These are phyloP conservation scores for Chloroceryle amazona DNA, from an alignment of 2,797 vertebrate genomes.

Conservation along the genomic window DNA sequence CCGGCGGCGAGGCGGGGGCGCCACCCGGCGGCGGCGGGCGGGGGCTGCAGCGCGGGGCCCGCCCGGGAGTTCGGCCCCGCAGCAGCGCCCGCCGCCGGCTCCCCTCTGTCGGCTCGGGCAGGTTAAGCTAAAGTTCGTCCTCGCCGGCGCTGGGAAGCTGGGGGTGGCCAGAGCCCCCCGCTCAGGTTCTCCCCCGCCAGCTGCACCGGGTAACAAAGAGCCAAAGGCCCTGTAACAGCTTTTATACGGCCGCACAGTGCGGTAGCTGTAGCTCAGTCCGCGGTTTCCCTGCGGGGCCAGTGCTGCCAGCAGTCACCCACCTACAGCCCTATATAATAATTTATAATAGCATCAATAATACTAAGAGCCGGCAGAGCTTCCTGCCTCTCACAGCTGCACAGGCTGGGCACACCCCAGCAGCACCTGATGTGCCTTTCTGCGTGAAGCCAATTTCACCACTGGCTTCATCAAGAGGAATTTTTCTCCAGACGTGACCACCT, in stretches of 20 bases:
- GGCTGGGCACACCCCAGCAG: fast-evolving
- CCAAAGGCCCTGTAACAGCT: fast-evolving
- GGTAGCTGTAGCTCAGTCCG: fast-evolving
- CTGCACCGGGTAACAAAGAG: fast-evolving
- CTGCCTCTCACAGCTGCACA: fast-evolving
- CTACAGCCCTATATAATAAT: fast-evolving
- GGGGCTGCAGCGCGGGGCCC: background rate
- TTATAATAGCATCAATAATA: background rate
- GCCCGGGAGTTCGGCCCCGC: fast-evolving
- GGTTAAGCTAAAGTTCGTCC: fast-evolving
- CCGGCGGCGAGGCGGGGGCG: background rate
- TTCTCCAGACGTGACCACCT: fast-evolving
- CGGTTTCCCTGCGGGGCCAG: fast-evolving
- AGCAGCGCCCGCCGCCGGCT: background rate
- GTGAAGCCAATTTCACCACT: fast-evolving
- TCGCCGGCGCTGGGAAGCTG: background rate
- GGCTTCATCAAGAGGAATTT: fast-evolving
- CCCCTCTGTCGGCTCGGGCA: too few relatives aligned
- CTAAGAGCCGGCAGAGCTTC: fast-evolving
- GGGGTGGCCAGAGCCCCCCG: background rate
- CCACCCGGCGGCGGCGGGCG: conserved; percentile 67
- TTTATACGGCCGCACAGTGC: fast-evolving
- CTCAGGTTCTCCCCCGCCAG: background rate
- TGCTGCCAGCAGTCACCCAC: fast-evolving
- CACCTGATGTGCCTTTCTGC: fast-evolving